Percentiles rank a stretch among this genome's conserved stretches.
Evolutionary conservation across 2,797 vertebrate genomes (phyloP).

Genomic region (Pangasius krempfi): DNA sequence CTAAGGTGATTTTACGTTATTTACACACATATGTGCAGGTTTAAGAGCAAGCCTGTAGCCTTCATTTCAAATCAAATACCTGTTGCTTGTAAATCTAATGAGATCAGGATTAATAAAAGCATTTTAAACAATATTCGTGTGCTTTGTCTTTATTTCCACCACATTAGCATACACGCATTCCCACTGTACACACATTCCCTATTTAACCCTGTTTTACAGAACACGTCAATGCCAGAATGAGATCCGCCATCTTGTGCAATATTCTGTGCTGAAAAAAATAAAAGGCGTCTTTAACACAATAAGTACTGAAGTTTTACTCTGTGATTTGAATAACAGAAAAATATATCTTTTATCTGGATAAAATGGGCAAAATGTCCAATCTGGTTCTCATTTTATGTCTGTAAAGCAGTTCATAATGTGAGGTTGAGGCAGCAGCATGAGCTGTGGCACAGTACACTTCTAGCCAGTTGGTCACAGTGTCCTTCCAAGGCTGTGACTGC

Average conservation of each 20-base stretch:
- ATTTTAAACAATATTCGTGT: neutral
- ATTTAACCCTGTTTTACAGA: neutral
- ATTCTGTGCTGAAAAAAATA: no score
- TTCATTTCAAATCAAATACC: neutral
- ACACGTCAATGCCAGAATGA: no score
- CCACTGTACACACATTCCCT: neutral
- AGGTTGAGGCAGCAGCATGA: slow-evolving; percentile 3
- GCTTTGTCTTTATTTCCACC: neutral
- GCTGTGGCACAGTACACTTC: slow-evolving; percentile 1
- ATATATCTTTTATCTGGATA: no score
- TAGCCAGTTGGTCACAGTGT: neutral
- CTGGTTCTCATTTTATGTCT: neutral
- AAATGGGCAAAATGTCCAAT: no score
- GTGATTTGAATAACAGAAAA: no score
- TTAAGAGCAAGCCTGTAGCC: no score
- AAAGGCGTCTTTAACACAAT: no score
- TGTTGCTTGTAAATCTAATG: neutral
- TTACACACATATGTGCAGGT: neutral
- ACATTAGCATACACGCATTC: neutral
- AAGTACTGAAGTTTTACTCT: no score
- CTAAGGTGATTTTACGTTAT: neutral
- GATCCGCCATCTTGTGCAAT: no score
- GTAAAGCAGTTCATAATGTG: slow-evolving; percentile 12
- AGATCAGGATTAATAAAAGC: neutral
- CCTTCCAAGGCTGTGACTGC: neutral